Percentiles rank a stretch among this genome's conserved stretches.
Conservation (phyloP, 2,888 invertebrate species). For the Dolomedes plantarius region DNA sequence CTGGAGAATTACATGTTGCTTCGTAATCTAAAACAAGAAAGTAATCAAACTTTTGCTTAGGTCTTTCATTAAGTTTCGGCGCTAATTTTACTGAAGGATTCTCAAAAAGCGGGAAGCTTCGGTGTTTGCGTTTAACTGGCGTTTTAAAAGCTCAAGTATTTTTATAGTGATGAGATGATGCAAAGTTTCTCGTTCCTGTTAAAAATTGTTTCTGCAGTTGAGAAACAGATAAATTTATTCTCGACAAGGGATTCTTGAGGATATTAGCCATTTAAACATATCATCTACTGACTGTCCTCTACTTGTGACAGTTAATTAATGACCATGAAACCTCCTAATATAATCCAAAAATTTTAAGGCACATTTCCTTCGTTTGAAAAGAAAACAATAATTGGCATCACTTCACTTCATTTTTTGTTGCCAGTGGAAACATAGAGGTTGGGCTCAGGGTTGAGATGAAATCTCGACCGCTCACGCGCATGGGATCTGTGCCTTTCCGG, state of each 20-base stretch:
- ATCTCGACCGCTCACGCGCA: too few species aligned
- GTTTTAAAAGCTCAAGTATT: neutral
- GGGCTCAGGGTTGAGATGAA: too few species aligned
- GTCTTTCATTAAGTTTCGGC: constrained; percentile 25
- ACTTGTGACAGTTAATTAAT: too few species aligned
- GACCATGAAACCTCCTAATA: too few species aligned
- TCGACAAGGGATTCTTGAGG: neutral
- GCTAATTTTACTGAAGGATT: neutral
- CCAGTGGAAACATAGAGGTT: too few species aligned
- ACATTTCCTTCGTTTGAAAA: too few species aligned
- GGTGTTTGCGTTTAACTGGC: constrained; percentile 7
- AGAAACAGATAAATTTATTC: neutral
- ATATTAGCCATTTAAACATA: neutral
- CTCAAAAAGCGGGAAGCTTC: constrained; percentile 34
- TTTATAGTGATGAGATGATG: neutral
- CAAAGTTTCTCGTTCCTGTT: neutral
- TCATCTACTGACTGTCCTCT: too few species aligned
- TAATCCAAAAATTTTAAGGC: too few species aligned
- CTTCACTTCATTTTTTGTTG: too few species aligned
- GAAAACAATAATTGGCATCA: too few species aligned
- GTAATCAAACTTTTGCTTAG: constrained; percentile 77
- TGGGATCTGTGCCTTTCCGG: too few species aligned
- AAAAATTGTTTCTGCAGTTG: neutral
- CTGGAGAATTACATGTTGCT: constrained; percentile 76
- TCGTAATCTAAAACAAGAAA: constrained; percentile 82